Evolutionary conservation across 2,113 vertebrate genomes (phyloP).

Genomic region (Saguinus imperator): DNA sequence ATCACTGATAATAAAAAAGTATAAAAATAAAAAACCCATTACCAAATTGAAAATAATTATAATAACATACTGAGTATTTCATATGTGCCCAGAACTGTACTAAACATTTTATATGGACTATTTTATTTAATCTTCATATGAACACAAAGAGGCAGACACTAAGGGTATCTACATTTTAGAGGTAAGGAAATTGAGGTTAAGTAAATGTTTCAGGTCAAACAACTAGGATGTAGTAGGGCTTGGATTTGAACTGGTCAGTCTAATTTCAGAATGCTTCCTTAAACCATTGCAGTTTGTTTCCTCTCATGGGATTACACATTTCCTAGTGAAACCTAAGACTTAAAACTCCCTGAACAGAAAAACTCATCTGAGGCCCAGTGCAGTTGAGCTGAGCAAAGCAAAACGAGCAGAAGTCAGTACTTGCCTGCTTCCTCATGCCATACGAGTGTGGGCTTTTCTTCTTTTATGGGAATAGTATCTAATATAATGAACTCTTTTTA

Average conservation of each 20-base stretch:
- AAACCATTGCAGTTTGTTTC: neutral
- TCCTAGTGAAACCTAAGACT: neutral
- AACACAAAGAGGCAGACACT: neutral
- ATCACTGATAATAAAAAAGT: neutral
- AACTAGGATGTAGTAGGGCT: neutral
- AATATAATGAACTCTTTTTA: neutral
- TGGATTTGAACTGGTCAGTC: neutral
- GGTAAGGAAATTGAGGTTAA: neutral
- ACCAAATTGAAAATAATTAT: neutral
- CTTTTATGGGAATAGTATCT: neutral
- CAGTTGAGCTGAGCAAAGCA: neutral
- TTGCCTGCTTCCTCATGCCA: neutral
- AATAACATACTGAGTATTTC: neutral
- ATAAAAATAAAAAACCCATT: neutral
- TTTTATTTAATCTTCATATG: neutral
- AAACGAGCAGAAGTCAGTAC: neutral
- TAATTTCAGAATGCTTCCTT: neutral
- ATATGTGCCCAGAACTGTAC: neutral
- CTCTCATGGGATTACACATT: neutral
- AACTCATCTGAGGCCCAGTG: neutral
- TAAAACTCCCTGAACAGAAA: neutral
- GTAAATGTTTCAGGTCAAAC: constrained; percentile 4
- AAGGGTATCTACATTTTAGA: neutral
- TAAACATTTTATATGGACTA: neutral
- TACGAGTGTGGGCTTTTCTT: neutral